These are phyloP conservation scores for Listronotus bonariensis DNA, from an alignment of 1,140 invertebrate genomes.

Conservation along the genomic window DNA sequence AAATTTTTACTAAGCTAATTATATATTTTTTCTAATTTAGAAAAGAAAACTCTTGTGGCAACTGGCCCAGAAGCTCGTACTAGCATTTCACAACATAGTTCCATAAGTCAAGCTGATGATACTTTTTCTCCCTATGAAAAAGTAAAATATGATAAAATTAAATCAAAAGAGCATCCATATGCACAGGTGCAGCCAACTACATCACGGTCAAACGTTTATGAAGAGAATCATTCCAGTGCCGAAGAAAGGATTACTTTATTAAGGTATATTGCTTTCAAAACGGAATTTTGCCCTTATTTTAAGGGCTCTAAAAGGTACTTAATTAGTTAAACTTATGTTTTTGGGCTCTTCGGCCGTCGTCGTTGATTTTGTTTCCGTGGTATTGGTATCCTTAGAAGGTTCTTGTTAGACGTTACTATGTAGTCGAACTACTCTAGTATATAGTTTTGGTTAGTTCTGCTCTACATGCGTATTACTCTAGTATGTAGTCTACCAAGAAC, in stretches of 20 bases:
- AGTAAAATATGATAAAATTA: conserved; percentile 62
- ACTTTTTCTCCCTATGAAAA: conserved; percentile 64
- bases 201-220: conserved; percentile 20
- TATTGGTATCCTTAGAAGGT: too few species aligned
- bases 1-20: too few species aligned
- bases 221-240: conserved; percentile 28
- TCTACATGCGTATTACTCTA: too few species aligned
- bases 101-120: conserved; percentile 64
- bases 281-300: too few species aligned
- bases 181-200: conserved; percentile 63
- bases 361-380: too few species aligned
- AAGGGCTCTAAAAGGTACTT: too few species aligned
- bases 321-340: too few species aligned
- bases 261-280: conserved; percentile 24
- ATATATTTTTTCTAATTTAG: conserved; percentile 18
- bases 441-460: too few species aligned
- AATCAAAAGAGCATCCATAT: conserved; percentile 68
- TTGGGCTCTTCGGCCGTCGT: too few species aligned
- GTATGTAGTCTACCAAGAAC: too few species aligned
- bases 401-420: too few species aligned
- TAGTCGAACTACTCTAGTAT: too few species aligned
- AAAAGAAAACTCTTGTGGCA: conserved; percentile 48
- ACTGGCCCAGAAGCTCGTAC: conserved; percentile 54
- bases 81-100: conserved; percentile 64
- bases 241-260: conserved; percentile 43